phyloP scores from a whole-genome alignment of 2,113 vertebrate species.

The Cervus canadensis region DNA sequence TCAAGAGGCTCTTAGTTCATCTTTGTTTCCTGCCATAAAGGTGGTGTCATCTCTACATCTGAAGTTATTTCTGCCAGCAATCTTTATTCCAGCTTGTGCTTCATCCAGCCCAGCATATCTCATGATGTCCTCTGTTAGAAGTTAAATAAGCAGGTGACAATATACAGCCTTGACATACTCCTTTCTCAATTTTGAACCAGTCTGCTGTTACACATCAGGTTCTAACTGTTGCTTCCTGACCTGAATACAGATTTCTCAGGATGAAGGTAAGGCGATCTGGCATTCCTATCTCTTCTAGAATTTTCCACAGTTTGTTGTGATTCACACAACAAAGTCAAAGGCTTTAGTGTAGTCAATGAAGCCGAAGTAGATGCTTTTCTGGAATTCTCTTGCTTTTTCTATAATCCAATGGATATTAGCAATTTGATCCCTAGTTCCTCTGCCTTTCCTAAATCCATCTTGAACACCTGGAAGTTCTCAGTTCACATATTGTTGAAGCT shows the following conservation, averaged over 20 bases:
- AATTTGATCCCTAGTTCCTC: not conserved
- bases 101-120: not conserved
- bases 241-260: not conserved
- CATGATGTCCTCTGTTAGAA: not conserved
- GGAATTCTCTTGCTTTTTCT: not conserved
- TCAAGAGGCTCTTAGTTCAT: too few relatives aligned
- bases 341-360: not conserved
- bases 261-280: not conserved
- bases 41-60: too few relatives aligned
- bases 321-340: too few relatives aligned
- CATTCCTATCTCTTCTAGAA: not conserved
- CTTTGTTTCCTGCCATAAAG: too few relatives aligned
- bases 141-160: not conserved
- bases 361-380: not conserved
- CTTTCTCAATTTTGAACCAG: not conserved
- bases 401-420: not conserved
- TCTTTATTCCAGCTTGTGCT: too few relatives aligned
- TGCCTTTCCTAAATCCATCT: not conserved
- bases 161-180: not conserved
- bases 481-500: not conserved
- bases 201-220: not conserved
- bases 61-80: too few relatives aligned
- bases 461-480: not conserved
- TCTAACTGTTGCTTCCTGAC: not conserved
- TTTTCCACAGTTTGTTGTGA: not conserved